Percentiles rank a stretch among this genome's conserved stretches.
These are phyloP conservation scores for Zaprionus bogoriensis DNA, from an alignment of 2,888 invertebrate species.

Conservation along the genomic window DNA sequence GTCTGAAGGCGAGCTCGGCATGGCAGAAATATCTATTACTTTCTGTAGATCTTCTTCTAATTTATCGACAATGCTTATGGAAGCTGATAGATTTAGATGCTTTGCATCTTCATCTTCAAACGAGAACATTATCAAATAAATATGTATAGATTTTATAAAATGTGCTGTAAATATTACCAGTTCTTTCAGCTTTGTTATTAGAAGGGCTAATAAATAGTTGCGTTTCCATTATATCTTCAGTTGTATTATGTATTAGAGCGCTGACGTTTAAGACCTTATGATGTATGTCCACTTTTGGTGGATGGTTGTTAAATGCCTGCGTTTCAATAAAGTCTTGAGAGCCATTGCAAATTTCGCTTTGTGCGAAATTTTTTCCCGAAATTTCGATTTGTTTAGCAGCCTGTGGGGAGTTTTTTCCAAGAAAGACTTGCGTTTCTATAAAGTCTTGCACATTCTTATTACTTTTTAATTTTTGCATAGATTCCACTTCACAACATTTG, in stretches of 20 bases:
- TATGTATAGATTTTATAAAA: neutral
- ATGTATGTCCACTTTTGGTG: neutral
- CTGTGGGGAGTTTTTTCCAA: too few species aligned
- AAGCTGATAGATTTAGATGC: neutral
- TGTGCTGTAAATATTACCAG: slow-evolving; percentile 16
- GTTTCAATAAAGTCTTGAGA: slow-evolving; percentile 33
- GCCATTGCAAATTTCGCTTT: too few species aligned
- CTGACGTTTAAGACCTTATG: neutral
- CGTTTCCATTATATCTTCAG: slow-evolving; percentile 34
- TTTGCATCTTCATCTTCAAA: slow-evolving; percentile 6
- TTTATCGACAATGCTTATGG: slow-evolving; percentile 31
- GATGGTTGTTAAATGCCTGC: slow-evolving; percentile 15
- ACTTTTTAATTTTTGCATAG: neutral
- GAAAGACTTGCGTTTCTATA: slow-evolving; percentile 9
- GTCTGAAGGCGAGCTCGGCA: slow-evolving; percentile 3
- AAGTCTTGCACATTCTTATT: slow-evolving; percentile 7
- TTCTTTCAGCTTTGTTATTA: neutral
- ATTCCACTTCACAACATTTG: neutral
- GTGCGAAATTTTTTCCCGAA: too few species aligned
- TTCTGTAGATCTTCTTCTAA: slow-evolving; percentile 32
- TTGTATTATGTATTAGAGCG: neutral
- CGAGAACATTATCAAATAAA: neutral
- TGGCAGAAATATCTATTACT: slow-evolving; percentile 24
- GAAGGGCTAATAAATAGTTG: slow-evolving; percentile 22
- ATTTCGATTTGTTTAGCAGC: neutral